Evolutionary conservation across 2,113 vertebrate species (phyloP), one percentile per base, ranked within the genome.

Genomic region (Cinclus cinclus): DNA sequence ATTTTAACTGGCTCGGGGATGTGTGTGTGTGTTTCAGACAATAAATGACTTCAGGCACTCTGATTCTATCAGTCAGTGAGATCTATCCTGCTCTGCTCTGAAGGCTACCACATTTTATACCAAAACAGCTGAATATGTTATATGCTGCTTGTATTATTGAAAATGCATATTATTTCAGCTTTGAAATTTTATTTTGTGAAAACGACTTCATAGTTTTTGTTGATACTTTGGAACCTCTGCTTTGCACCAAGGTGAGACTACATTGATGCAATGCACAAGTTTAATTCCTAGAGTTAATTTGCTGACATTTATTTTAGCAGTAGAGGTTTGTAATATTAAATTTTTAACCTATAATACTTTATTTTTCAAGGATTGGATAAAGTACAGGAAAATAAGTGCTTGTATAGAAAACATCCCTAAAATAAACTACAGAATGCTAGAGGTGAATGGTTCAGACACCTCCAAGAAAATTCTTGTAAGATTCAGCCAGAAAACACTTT

Each of bases 31-130:
- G 50, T 80, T 96, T 91, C 88, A 92, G 85, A 83, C 77, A 92
- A 96, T 87, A 93, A 92, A 96, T 81, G 92, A 52, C 77, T 96
- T 50, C n/a, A 83, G 80, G 88, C 77, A n/a, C 95, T 93, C 91
- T 78, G 82, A 81, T 90, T 90, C 89, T 71, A 96, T 95, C 87
- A 73, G 47, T 95, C 94, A 95, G 33, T 31, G 46, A 95, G 91
- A 95, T 85, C 74, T 46, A 86, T 59, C 49, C 65, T 86, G 24
- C 53, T 35, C 28, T 65, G 80, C 49, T 95, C 85, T 65, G 89
- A 87, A 94, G 53, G 63, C 59, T 63, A 63, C 70, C 55, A 75
- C 70, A 85, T 93, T 96, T 95, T 69, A 78, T 18, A 73, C 39
- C 27, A 70, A 89, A 95, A 76, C 18, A 71, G 33, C 33, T 86